These are phyloP conservation scores for Pyrgilauda ruficollis DNA, from an alignment of 2,113 vertebrate species.

Conservation along the genomic window DNA sequence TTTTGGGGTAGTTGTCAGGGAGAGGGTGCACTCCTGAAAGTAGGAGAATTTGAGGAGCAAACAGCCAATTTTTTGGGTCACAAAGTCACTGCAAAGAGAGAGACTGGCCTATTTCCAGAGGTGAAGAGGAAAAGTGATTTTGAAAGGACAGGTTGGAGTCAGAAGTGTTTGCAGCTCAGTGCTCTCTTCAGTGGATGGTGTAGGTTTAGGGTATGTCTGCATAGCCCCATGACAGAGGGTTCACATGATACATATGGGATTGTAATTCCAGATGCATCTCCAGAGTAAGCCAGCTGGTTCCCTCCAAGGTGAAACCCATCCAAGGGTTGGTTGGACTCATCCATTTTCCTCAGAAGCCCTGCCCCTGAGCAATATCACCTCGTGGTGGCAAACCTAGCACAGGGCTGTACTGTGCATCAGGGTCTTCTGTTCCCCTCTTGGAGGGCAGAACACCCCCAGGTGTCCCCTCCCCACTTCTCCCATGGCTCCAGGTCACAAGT, in stretches of 20 bases:
- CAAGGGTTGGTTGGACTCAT: not conserved
- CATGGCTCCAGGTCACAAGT: not conserved
- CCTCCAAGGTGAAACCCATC: not conserved
- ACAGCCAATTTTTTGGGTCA: not conserved
- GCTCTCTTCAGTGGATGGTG: not conserved
- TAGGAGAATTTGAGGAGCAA: not conserved
- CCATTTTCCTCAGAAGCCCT: not conserved
- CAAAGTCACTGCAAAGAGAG: not conserved
- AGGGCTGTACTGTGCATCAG: not conserved
- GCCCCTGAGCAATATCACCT: not conserved
- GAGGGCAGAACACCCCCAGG: not conserved
- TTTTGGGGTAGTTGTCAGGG: not conserved
- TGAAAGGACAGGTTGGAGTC: not conserved
- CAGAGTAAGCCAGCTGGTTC: not conserved
- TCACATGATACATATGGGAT: not conserved
- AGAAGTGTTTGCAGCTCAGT: not conserved
- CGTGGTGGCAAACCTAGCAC: not conserved
- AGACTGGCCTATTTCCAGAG: not conserved
- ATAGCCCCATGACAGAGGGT: not conserved
- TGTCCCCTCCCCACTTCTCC: not conserved
- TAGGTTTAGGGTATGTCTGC: not conserved
- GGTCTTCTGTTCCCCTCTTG: not conserved
- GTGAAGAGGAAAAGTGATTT: not conserved
- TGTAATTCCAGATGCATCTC: not conserved
- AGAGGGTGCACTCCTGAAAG: not conserved